These are phyloP conservation scores for Melanotaenia pygmaea DNA, from an alignment of 2,797 vertebrate species.

Conservation along the genomic window DNA sequence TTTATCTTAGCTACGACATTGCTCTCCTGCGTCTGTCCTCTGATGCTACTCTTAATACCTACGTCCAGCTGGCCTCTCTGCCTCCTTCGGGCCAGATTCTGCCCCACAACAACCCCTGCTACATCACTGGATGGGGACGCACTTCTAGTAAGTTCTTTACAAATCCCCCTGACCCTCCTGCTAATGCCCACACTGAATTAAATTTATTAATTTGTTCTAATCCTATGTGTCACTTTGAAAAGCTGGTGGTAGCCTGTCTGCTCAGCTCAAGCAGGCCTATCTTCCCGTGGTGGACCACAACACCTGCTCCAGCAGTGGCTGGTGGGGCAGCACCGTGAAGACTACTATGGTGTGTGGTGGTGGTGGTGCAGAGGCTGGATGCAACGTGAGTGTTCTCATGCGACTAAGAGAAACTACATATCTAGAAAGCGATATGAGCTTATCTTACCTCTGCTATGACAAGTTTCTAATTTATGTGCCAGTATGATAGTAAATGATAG, in stretches of 20 bases:
- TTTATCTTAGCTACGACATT: constrained; percentile 76
- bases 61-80: constrained; percentile 83
- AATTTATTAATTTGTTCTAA: background rate
- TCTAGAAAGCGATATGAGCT: background rate
- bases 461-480: background rate
- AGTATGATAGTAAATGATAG: background rate
- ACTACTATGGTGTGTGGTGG: constrained; percentile 87
- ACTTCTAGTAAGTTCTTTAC: constrained; percentile 83
- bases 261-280: constrained; percentile 83
- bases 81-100: constrained; percentile 78
- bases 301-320: constrained; percentile 77
- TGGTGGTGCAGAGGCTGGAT: constrained; percentile 80
- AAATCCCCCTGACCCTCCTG: background rate
- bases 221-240: background rate
- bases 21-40: constrained; percentile 83
- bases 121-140: constrained; percentile 88
- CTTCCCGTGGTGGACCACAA: constrained; percentile 81
- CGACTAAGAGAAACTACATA: background rate
- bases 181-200: background rate
- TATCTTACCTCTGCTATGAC: background rate
- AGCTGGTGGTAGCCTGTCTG: constrained; percentile 83
- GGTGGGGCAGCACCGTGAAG: constrained; percentile 86
- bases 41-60: constrained; percentile 75
- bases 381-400: constrained; percentile 78
- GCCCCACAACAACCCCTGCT: constrained; percentile 84